phyloP scores from a whole-genome alignment of 1,140 invertebrate genomes.

The Megathymus violae region DNA sequence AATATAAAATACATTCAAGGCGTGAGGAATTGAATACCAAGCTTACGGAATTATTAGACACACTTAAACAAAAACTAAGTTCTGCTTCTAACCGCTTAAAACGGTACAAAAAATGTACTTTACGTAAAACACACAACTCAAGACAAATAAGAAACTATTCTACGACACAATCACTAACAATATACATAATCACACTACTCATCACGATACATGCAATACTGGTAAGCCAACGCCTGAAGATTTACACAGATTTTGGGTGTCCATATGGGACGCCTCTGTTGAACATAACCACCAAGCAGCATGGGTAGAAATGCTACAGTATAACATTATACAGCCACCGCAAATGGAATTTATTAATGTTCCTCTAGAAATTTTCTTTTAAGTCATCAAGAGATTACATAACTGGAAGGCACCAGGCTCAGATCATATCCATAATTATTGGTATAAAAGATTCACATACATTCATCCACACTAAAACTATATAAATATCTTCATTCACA shows the following conservation, averaged over 20 bases:
- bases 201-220: no score
- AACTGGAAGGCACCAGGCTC: slow-evolving; percentile 7
- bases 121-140: slow-evolving; percentile 36
- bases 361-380: no score
- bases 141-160: slow-evolving; percentile 36
- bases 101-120: slow-evolving; percentile 30
- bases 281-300: no score
- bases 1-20: slow-evolving; percentile 27
- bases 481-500: background rate
- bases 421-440: slow-evolving; percentile 1
- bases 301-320: no score
- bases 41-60: slow-evolving; percentile 16
- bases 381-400: background rate
- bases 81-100: slow-evolving; percentile 3
- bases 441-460: slow-evolving; percentile 6
- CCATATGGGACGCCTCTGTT: no score
- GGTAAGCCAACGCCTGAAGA: no score
- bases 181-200: no score
- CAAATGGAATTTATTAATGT: no score
- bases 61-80: slow-evolving; percentile 34
- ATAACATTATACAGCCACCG: no score
- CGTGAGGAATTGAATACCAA: slow-evolving; percentile 23
- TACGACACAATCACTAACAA: no score
- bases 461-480: background rate
- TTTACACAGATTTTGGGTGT: no score